These are phyloP conservation scores for Cephalopholis sonnerati DNA, from an alignment of 2,113 vertebrate species.

Conservation along the genomic window DNA sequence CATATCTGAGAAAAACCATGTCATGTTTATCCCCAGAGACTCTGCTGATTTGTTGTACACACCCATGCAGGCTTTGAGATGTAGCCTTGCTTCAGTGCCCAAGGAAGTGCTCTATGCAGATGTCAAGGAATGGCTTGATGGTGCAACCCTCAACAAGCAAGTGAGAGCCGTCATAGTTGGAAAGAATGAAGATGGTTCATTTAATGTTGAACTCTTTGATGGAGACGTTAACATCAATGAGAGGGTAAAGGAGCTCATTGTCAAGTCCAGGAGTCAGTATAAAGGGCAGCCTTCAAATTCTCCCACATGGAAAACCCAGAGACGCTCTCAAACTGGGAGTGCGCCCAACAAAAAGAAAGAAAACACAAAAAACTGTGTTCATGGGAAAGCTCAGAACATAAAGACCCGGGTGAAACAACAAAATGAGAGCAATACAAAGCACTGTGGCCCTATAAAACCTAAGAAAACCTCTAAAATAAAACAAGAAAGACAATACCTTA, in stretches of 20 bases:
- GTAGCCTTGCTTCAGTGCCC: conserved; percentile 83
- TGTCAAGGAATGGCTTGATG: conserved; percentile 87
- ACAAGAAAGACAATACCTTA: neutral
- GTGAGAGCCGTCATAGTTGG: conserved; percentile 85
- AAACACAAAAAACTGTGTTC: neutral
- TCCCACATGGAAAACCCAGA: neutral
- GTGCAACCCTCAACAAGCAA: conserved; percentile 81
- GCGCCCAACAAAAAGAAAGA: neutral
- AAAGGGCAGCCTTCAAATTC: neutral
- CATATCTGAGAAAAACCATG: conserved; percentile 83
- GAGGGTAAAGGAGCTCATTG: conserved; percentile 86
- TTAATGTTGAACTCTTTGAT: conserved; percentile 89
- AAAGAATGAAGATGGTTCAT: conserved; percentile 84
- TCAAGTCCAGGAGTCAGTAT: neutral
- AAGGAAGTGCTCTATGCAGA: conserved; percentile 77
- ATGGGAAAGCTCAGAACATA: neutral
- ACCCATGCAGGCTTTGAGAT: conserved; percentile 93
- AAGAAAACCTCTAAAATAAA: neutral
- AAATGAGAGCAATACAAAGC: neutral
- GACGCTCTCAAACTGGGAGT: neutral
- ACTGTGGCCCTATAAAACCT: neutral
- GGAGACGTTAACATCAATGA: conserved; percentile 86
- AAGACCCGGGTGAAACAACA: conserved; percentile 8
- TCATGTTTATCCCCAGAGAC: conserved; percentile 86
- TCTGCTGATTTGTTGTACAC: conserved; percentile 86